Evolutionary conservation across 2,113 vertebrate species (phyloP), one percentile per base, ranked within the genome.

Genomic region (Takifugu bimaculatus): DNA sequence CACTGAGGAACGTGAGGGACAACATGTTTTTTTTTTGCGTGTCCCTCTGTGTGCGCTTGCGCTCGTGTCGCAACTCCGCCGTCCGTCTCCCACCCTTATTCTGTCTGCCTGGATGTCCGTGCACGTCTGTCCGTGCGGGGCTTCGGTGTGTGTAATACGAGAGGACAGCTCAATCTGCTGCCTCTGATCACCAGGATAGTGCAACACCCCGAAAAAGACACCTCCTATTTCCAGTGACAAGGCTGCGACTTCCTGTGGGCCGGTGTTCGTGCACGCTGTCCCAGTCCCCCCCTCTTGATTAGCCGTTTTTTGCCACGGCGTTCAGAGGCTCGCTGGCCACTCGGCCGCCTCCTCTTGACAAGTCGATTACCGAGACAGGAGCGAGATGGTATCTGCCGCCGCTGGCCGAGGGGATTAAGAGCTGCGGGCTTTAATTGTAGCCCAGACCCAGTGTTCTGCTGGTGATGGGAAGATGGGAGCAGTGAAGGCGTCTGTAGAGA

Each of bases 221-320:
- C 82, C 87, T 86, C 84, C 81, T 77, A 87, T 87, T 88, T 89
- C 85, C 83, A 82, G 85, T 88, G 83, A 88, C 85, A 89, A 66
- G 84, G 68, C 65, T 72, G 48, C 81, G 77, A 80, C 81, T 87
- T 89, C 83, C 87, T 85, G 81, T 83, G 68, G 54, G 57, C 72
- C 70, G 20, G 74, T 74, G 81, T 88, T 80, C 68, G 52, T 67
- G 77, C 50, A 82, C 3, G 10, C 69, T 52, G 70, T 72, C 74
- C 65, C 57, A 50, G 45, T 77, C 60, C 26, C 52, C 50, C 29
- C 50, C 29, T 49, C 57, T 70, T 87, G 84, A 85, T 85, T 87
- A 81, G 69, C 50, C 62, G 15, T 3, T 2, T 9, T 74, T 50
- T 70, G 60, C 75, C 54, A 70, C 42, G 55, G 63, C 65, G 68